Evolutionary conservation across 2,113 vertebrate genomes (phyloP).

Genomic region (Hippoglossus stenolepis): DNA sequence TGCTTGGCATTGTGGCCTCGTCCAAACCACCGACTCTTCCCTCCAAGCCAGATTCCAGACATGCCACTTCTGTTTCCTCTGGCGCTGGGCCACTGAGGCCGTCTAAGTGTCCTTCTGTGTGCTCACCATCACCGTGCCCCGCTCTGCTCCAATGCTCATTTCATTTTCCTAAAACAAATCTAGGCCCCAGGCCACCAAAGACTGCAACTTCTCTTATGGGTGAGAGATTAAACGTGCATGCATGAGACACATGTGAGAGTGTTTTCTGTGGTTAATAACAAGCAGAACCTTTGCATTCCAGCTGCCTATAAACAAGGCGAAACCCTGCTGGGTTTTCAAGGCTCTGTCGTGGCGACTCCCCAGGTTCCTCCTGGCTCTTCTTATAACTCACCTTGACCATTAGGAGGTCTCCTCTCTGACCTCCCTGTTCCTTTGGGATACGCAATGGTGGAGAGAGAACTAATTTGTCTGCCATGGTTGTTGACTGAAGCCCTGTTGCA

Average conservation of each 20-base stretch:
- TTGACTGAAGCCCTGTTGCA: constrained; percentile 20
- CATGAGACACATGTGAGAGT: constrained; percentile 70
- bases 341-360: constrained; percentile 22
- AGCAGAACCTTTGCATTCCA: constrained; percentile 64
- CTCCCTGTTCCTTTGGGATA: constrained; percentile 32
- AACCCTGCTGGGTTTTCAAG: constrained; percentile 21
- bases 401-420: constrained; percentile 39
- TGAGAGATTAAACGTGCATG: constrained; percentile 45
- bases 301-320: constrained; percentile 48
- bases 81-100: constrained; percentile 62
- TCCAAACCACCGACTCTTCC: constrained; percentile 68
- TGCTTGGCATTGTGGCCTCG: constrained; percentile 58
- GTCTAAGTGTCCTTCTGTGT: constrained; percentile 71
- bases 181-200: constrained; percentile 53
- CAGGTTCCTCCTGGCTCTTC: constrained; percentile 17
- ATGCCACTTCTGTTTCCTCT: constrained; percentile 77
- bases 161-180: constrained; percentile 76
- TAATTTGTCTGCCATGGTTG: constrained; percentile 51
- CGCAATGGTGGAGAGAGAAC: constrained; percentile 45
- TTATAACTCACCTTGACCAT: constrained; percentile 29
- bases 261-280: constrained; percentile 74
- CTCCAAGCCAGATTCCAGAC: constrained; percentile 73
- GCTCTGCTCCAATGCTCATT: constrained; percentile 54
- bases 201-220: constrained; percentile 39
- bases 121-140: constrained; percentile 40